Conservation (phyloP, 2,113 vertebrate species). For the Genyomyrus donnyi region DNA sequence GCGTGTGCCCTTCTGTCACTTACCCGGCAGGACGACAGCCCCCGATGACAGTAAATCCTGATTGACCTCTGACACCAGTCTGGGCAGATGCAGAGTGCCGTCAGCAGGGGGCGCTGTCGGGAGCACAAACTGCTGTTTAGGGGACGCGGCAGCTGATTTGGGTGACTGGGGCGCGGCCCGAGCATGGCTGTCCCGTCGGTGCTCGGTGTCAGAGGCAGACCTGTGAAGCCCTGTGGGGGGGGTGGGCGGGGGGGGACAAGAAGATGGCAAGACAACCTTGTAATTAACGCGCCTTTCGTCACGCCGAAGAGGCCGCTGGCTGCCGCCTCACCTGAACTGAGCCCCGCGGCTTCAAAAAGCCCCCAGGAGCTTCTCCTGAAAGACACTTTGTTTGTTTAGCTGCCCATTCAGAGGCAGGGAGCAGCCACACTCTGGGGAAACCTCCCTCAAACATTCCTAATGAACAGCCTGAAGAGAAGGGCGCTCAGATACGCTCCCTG, state of each 20-base stretch:
- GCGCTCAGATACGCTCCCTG: neutral
- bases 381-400: neutral
- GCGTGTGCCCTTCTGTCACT: neutral
- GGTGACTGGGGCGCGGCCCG: conserved; percentile 35
- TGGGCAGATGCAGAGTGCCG: conserved; percentile 35
- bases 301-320: neutral
- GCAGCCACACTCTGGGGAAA: neutral
- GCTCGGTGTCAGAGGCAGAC: conserved; percentile 21
- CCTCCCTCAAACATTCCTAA: neutral
- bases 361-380: neutral
- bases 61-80: conserved; percentile 53
- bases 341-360: neutral
- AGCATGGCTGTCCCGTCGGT: conserved; percentile 33
- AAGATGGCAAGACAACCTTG: neutral
- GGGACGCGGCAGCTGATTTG: conserved; percentile 37
- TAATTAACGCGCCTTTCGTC: neutral
- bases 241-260: neutral
- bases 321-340: neutral
- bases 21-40: conserved; percentile 63
- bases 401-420: neutral
- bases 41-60: conserved; percentile 64
- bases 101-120: conserved; percentile 23
- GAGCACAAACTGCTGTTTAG: conserved; percentile 14
- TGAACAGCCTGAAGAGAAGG: neutral
- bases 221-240: conserved; percentile 37